These are phyloP conservation scores for Pecten maximus DNA, from an alignment of 2,888 invertebrate species.

Conservation along the genomic window DNA sequence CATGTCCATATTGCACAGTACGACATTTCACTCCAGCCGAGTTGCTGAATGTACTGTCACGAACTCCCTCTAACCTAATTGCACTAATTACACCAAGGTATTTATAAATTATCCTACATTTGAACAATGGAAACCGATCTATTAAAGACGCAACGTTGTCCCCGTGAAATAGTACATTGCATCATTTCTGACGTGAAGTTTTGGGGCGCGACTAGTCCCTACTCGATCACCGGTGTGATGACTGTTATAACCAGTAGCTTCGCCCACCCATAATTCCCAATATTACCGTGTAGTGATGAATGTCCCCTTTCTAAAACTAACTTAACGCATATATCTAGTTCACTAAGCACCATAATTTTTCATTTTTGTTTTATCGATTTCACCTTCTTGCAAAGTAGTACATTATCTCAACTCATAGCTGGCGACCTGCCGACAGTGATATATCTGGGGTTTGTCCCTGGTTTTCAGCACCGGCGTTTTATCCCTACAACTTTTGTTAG, in stretches of 20 bases:
- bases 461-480: not conserved
- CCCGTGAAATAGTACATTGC: not conserved
- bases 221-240: not conserved
- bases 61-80: too few species aligned
- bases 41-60: too few species aligned
- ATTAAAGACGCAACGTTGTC: not conserved
- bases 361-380: constrained; percentile 9
- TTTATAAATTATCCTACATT: not conserved
- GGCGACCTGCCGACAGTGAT: not conserved
- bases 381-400: not conserved
- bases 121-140: not conserved
- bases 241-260: not conserved
- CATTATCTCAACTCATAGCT: not conserved
- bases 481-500: not conserved
- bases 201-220: not conserved
- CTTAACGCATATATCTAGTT: not conserved
- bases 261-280: not conserved
- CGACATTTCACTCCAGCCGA: too few species aligned
- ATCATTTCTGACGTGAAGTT: not conserved
- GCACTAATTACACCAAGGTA: too few species aligned
- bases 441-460: not conserved
- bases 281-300: not conserved
- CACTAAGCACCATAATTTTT: constrained; percentile 13
- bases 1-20: too few species aligned
- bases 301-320: constrained; percentile 1